Evolutionary conservation across 2,888 invertebrate genomes (phyloP).

Genomic region (Syritta pipiens): DNA sequence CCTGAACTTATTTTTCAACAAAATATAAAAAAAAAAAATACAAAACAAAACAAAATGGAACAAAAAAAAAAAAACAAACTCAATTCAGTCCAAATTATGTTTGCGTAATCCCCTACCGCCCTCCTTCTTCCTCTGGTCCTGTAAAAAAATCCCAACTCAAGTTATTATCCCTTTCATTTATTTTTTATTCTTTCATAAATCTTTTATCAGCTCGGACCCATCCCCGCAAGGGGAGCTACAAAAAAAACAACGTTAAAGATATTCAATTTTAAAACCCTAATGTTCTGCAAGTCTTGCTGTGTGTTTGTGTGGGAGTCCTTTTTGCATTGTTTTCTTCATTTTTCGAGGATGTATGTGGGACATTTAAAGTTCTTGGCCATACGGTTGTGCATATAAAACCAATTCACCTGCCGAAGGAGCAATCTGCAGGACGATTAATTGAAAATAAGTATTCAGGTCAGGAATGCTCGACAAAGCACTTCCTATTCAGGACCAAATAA

Average conservation of each 20-base stretch:
- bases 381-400: conserved; percentile 58
- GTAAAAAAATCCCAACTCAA: conserved; percentile 55
- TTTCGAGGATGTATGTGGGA: conserved; percentile 48
- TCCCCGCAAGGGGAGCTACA: conserved; percentile 3
- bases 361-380: conserved; percentile 45
- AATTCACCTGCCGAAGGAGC: conserved; percentile 45
- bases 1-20: conserved; percentile 53
- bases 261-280: conserved; percentile 65
- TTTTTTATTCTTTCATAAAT: conserved; percentile 67
- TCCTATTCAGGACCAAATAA: conserved; percentile 21
- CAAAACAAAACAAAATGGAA: conserved; percentile 23
- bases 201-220: conserved; percentile 66
- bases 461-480: conserved; percentile 57
- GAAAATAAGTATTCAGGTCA: conserved; percentile 68
- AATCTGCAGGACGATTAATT: conserved; percentile 57
- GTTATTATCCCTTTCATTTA: conserved; percentile 68
- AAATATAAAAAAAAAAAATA: conserved; percentile 12
- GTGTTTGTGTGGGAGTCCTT: conserved; percentile 10
- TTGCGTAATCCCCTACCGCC: conserved; percentile 50
- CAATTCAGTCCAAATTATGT: conserved; percentile 67
- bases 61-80: conserved; percentile 56
- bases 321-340: neutral
- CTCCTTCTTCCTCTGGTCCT: neutral
- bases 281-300: conserved; percentile 60
- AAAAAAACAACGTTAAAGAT: conserved; percentile 44